phyloP scores from a whole-genome alignment of 2,113 vertebrate genomes.

The Syrrhaptes paradoxus region DNA sequence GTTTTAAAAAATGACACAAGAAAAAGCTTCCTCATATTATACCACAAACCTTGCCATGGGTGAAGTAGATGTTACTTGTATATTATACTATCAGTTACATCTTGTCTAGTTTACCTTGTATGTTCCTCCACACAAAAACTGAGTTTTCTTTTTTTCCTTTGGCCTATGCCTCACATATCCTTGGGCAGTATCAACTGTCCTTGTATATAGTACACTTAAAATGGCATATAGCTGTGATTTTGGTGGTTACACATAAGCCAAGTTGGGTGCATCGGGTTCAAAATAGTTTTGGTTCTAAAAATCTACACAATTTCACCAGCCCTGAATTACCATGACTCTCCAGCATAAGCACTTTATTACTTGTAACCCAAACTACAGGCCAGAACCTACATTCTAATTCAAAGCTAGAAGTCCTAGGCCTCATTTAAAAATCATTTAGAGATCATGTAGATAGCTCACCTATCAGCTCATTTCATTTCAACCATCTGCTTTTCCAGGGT shows the following conservation, averaged over 20 bases:
- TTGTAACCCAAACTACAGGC: background rate
- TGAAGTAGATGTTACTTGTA: background rate
- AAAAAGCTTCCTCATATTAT: background rate
- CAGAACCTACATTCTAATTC: background rate
- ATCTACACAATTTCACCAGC: background rate
- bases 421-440: background rate
- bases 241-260: background rate
- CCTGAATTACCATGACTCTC: background rate
- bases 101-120: background rate
- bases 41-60: background rate
- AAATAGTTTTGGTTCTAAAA: background rate
- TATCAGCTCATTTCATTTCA: background rate
- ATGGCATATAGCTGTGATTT: background rate
- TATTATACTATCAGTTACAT: background rate
- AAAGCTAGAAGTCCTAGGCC: background rate
- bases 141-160: background rate
- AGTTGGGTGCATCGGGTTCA: background rate
- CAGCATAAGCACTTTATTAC: background rate
- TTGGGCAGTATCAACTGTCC: background rate
- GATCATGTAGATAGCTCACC: background rate
- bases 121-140: background rate
- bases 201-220: background rate
- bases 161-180: background rate
- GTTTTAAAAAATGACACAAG: background rate
- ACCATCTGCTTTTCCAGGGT: background rate